Evolutionary conservation across 2,797 vertebrate species (phyloP), one percentile per base, ranked within the genome.

Genomic region (Platyrinchus mystaceus): DNA sequence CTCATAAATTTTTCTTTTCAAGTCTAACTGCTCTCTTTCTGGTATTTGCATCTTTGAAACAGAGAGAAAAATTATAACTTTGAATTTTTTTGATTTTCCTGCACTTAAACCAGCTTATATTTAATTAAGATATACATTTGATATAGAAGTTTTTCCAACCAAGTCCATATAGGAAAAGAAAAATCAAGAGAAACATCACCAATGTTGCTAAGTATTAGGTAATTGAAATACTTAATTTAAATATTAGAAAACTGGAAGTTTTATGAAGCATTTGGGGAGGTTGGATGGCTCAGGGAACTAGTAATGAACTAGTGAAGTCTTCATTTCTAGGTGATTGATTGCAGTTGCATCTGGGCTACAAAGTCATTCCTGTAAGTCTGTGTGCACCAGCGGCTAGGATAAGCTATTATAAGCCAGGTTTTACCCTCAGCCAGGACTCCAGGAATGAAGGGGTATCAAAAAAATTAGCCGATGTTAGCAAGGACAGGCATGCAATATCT

Each of bases 51-150:
- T 95, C 84, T 94, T 94, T 91, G 82, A 95, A 96, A 96, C 74
- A 79, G 58, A 91, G 44, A 68, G 19, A 44, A 92, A 91, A 86
- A 90, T 55, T 13, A 70, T 88, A 88, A 94, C 82, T 96, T 96
- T 78, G 73, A 94, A 68, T 4, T 91, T 91, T 82, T 74, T 85
- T 32, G 69, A 84, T 94, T 87, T 90, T 91, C 37, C 52, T 84
- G 55, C 44, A 80, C 56, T 89, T 96, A 95, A 97, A 93, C 2
- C 68, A 95, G 43, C 80, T 96, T 94, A 92, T 95, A 83, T 82
- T 95, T 97, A 96, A 96, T 97, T 97, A 96, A 97, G 93, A 87
- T 96, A 80, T 80, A 59, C 37, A 78, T 92, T 85, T 93, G 80
- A 89, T 92, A 84, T 8, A 43, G 53, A 89, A 77, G 32, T 74